A percentile compares a stretch with the other conserved stretches of the same genome.
phyloP scores from a whole-genome alignment of 2,113 vertebrate genomes.

The Paracyprichromis sp. region DNA sequence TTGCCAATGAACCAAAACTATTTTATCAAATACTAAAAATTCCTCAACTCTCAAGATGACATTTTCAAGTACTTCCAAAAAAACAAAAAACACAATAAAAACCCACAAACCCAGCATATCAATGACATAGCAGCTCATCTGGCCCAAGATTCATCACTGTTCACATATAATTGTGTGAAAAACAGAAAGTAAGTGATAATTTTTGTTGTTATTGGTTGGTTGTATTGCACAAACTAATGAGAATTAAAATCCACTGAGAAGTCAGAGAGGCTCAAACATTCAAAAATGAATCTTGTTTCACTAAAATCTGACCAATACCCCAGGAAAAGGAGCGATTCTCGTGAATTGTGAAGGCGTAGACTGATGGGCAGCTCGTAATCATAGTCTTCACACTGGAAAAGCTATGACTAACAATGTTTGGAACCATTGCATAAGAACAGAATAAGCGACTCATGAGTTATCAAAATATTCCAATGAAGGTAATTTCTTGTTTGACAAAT shows the following conservation, averaged over 20 bases:
- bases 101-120: accelerated
- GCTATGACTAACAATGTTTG: background rate
- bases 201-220: background rate
- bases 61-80: background rate
- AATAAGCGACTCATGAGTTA: background rate
- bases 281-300: background rate
- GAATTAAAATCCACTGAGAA: background rate
- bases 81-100: accelerated
- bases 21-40: background rate
- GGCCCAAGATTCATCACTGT: background rate
- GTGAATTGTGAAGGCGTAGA: background rate
- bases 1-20: background rate
- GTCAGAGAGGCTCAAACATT: background rate
- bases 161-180: background rate
- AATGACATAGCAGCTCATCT: background rate
- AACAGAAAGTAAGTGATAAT: background rate
- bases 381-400: background rate
- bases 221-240: background rate
- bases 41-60: background rate
- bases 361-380: background rate
- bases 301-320: background rate
- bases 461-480: background rate
- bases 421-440: background rate
- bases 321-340: accelerated
- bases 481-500: background rate